These are phyloP conservation scores for Zapornia atra DNA, from an alignment of 2,113 vertebrate species.

Conservation along the genomic window DNA sequence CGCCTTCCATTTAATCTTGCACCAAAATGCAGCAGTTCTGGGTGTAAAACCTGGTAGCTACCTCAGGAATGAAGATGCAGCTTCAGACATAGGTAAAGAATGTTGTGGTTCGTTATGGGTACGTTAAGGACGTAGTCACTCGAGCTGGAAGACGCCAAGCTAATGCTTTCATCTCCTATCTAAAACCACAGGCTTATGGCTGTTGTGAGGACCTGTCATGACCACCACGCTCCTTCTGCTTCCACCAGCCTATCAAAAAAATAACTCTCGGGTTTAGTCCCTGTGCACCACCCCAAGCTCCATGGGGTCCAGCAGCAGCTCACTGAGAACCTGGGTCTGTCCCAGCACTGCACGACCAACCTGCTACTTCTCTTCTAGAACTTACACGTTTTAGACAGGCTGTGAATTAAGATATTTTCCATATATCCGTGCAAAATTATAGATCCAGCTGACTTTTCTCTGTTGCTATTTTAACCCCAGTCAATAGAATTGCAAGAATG, in stretches of 20 bases:
- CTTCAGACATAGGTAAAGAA: not conserved
- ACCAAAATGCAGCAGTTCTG: not conserved
- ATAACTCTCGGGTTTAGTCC: not conserved
- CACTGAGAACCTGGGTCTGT: not conserved
- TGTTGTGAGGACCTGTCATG: not conserved
- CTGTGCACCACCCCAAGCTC: fast-evolving
- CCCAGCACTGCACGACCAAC: fast-evolving
- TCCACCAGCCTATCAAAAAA: not conserved
- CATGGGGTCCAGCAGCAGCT: not conserved
- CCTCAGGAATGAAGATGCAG: not conserved
- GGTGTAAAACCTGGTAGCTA: not conserved
- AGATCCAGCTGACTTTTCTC: not conserved
- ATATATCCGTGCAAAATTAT: not conserved
- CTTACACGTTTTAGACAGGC: not conserved
- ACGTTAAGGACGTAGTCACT: not conserved
- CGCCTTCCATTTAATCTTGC: not conserved
- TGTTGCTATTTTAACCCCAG: not conserved
- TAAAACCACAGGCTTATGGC: not conserved
- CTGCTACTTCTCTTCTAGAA: not conserved
- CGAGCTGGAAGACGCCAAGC: not conserved
- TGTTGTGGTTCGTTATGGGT: not conserved
- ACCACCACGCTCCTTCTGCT: not conserved
- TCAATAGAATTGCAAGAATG: not conserved
- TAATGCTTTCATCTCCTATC: not conserved
- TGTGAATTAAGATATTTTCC: not conserved